Evolutionary conservation across 2,113 vertebrate genomes (phyloP).

Genomic region (Planiliza haematocheilus): DNA sequence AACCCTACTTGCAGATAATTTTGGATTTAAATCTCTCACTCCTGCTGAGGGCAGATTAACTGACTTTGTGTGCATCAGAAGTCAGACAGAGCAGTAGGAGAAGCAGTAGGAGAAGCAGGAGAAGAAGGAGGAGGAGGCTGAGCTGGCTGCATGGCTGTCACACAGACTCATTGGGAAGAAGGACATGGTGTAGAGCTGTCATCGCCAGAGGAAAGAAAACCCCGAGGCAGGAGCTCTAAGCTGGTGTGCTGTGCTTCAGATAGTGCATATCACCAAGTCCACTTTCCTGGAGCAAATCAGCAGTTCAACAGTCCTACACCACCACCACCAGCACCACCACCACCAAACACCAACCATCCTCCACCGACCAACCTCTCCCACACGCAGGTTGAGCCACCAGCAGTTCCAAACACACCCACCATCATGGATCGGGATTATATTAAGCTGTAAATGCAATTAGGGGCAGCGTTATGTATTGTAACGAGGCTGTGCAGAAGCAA

Average conservation of each 20-base stretch:
- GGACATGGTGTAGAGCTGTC: conserved; percentile 61
- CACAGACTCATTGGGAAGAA: conserved; percentile 52
- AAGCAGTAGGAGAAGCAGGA: conserved; percentile 2
- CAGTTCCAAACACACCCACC: conserved; percentile 50
- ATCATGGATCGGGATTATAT: background rate
- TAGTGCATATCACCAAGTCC: conserved; percentile 54
- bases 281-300: conserved; percentile 59
- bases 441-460: background rate
- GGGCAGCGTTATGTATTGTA: background rate
- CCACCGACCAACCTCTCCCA: conserved; percentile 18
- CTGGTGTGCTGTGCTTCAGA: conserved; percentile 23
- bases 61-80: conserved; percentile 14
- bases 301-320: conserved; percentile 45
- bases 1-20: conserved; percentile 22
- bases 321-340: conserved; percentile 17
- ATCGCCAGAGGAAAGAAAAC: conserved; percentile 37
- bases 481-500: background rate
- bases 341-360: background rate
- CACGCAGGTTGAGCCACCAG: conserved; percentile 35
- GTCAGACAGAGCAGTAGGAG: background rate
- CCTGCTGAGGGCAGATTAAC: conserved; percentile 44
- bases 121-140: conserved; percentile 24
- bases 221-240: conserved; percentile 47
- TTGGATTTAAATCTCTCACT: conserved; percentile 15
- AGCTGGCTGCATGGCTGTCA: conserved; percentile 44